These are phyloP conservation scores for Drosophila leonis DNA, from an alignment of 2,888 invertebrate genomes.

Conservation along the genomic window DNA sequence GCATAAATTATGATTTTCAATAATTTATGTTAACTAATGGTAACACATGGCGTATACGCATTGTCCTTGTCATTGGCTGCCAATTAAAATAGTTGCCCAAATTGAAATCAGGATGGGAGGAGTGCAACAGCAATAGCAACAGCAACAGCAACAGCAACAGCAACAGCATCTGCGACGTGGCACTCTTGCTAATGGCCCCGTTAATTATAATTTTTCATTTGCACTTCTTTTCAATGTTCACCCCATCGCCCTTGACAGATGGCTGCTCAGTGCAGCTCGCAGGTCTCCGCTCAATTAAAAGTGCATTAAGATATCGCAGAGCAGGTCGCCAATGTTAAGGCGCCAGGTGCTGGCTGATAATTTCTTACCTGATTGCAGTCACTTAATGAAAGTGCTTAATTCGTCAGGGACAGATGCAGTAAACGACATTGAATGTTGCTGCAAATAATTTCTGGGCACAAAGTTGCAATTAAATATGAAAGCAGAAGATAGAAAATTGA, in stretches of 20 bases:
- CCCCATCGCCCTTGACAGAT: slow-evolving; percentile 39
- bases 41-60: slow-evolving; percentile 73
- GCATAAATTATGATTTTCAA: slow-evolving; percentile 76
- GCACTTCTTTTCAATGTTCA: slow-evolving; percentile 64
- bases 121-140: neutral
- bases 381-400: slow-evolving; percentile 76
- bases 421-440: slow-evolving; percentile 37
- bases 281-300: slow-evolving; percentile 73
- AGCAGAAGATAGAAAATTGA: neutral
- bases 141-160: slow-evolving; percentile 31
- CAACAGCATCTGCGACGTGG: slow-evolving; percentile 35
- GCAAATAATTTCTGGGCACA: slow-evolving; percentile 6
- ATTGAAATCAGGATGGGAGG: slow-evolving; percentile 8
- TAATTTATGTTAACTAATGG: slow-evolving; percentile 75
- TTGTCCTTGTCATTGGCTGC: slow-evolving; percentile 47
- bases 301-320: slow-evolving; percentile 69
- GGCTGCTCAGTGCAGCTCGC: slow-evolving; percentile 34
- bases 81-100: slow-evolving; percentile 38
- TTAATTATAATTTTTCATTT: slow-evolving; percentile 72
- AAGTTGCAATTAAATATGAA: slow-evolving; percentile 9
- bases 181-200: slow-evolving; percentile 53
- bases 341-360: slow-evolving; percentile 55
- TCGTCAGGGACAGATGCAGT: slow-evolving; percentile 37
- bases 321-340: slow-evolving; percentile 64
- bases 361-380: slow-evolving; percentile 74